These are phyloP conservation scores for Ectobius pallidus DNA, from an alignment of 2,888 invertebrate genomes.

Conservation along the genomic window DNA sequence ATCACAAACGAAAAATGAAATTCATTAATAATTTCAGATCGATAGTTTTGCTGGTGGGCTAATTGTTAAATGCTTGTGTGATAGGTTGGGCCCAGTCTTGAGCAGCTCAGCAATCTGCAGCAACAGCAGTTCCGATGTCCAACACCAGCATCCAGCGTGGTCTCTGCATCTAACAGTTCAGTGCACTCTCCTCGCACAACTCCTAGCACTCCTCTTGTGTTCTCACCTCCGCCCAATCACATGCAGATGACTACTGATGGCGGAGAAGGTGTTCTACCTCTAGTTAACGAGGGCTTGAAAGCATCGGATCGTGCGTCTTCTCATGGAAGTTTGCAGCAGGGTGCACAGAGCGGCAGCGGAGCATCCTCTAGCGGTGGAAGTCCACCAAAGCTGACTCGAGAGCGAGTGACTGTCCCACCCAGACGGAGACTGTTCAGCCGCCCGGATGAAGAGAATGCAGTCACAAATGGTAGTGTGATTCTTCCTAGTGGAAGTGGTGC, in stretches of 20 bases:
- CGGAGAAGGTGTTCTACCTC: neutral
- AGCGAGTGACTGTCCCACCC: slow-evolving; percentile 48
- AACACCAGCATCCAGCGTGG: slow-evolving; percentile 38
- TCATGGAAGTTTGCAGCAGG: neutral
- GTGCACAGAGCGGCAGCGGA: slow-evolving; percentile 29
- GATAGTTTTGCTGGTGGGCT: neutral
- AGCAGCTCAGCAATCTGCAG: slow-evolving; percentile 37
- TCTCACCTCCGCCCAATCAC: slow-evolving; percentile 36
- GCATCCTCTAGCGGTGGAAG: slow-evolving; percentile 49
- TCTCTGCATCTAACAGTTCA: slow-evolving; percentile 38
- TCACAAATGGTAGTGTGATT: slow-evolving; percentile 43
- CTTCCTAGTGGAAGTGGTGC: slow-evolving; percentile 50
- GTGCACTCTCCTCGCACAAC: slow-evolving; percentile 38
- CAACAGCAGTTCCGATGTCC: slow-evolving; percentile 40
- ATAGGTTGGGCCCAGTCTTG: slow-evolving; percentile 46
- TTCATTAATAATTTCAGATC: neutral
- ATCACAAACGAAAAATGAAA: slow-evolving; percentile 15
- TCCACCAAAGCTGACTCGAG: slow-evolving; percentile 59
- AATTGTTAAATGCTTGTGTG: neutral
- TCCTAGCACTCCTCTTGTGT: slow-evolving; percentile 40
- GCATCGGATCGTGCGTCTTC: neutral
- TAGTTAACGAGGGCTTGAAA: neutral
- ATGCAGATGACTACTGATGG: slow-evolving; percentile 6
- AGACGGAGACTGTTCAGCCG: slow-evolving; percentile 63
- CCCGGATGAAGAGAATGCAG: slow-evolving; percentile 59